Base-by-base conservation (phyloP, 2,888 invertebrate genomes). In the Ashinkailepas kermadecensis region DNA sequence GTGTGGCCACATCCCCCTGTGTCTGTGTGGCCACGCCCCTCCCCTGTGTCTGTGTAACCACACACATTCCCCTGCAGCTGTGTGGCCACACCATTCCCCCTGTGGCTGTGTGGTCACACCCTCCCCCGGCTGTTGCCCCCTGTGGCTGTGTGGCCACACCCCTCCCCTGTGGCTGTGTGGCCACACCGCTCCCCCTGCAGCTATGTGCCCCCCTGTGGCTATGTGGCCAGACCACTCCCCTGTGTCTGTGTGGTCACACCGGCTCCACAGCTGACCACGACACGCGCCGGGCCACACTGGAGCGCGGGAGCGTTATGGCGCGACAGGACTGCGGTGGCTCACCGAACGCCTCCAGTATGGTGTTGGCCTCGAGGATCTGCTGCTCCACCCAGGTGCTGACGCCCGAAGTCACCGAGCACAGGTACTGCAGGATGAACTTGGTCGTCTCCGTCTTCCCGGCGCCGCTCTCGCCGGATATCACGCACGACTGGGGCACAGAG, bases 371-470 rank as follows among this genome's bases (percentile, higher is more conserved):
- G 56, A 96, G 90, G 85, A 96, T 96, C 89, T 96, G 96, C 87
- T 96, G 95, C 87, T 96, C 95, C n/a, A 96, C 94, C 96, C 96
- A 96, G 0, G 95, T 94, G 83, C 93, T 93, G 64, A 93, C 92
- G 85, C 93, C 92, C 85, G 92, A 92, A 12, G 94, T 94, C 12
- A 96, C 95, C 21, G 95, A 94, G 88, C 96, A 96, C 81, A 96
- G 89, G 88, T 96, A 96, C 88, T 96, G 95, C 83, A 96, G 89
- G 85, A 96, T 95, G 86, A 96, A 92, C 87, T 96, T 95, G 7
- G 96, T 96, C 81, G 94, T 95, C 88, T 96, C 96, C 0, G 96
- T 96, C 89, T 96, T 96, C 81, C 96, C 96, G 9, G 96, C 95
- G 10, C 96, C 96, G 86, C 95, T 95, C 88, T 96, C 96, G 3